phyloP scores from a whole-genome alignment of 2,797 vertebrate genomes.

The Amazona ochrocephala region DNA sequence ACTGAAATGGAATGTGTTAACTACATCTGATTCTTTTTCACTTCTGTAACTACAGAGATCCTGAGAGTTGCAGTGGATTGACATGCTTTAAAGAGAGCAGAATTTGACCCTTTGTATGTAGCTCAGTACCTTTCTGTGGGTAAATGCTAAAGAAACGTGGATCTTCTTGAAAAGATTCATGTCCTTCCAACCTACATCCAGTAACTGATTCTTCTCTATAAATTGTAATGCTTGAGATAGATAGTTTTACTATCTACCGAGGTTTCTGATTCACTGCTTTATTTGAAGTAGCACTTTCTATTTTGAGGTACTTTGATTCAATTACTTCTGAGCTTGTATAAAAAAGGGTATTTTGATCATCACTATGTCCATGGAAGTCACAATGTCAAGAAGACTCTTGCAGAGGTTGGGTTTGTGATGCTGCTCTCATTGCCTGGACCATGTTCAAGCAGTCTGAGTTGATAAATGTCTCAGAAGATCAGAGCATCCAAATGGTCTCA shows the following conservation, averaged over 20 bases:
- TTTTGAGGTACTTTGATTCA: slow-evolving; percentile 12
- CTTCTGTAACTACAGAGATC: neutral
- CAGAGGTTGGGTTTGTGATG: neutral
- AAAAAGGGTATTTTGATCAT: neutral
- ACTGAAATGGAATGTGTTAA: neutral
- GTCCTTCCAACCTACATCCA: neutral
- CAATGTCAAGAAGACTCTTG: neutral
- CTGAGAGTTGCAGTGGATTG: neutral
- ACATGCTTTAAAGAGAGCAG: neutral
- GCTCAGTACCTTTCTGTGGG: neutral
- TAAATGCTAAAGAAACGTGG: neutral
- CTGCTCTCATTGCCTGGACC: neutral
- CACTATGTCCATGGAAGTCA: neutral
- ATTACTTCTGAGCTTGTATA: neutral
- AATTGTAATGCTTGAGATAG: neutral
- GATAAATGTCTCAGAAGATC: neutral
- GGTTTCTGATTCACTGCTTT: slow-evolving; percentile 34
- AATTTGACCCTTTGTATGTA: neutral
- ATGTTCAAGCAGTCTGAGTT: neutral
- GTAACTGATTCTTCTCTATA: neutral
- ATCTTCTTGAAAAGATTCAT: neutral
- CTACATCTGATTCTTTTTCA: neutral
- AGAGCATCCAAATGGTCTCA: neutral
- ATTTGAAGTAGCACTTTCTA: slow-evolving; percentile 34
- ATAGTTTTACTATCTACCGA: neutral